phyloP scores from a whole-genome alignment of 2,797 vertebrate species.

The Periparus ater region DNA sequence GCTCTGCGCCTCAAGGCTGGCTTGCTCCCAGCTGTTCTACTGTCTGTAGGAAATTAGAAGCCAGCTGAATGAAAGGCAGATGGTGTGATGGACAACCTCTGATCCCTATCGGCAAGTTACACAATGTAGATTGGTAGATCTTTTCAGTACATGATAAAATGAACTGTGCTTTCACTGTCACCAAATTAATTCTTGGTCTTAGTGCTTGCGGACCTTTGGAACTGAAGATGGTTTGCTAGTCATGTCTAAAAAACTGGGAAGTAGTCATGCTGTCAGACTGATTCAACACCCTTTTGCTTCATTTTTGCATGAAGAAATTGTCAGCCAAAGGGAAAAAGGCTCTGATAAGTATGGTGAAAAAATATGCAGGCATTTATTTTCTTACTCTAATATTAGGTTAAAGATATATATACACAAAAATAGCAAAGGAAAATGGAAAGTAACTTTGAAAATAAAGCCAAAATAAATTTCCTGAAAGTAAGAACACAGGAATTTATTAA shows the following conservation, averaged over 20 bases:
- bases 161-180: not conserved
- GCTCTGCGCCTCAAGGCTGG: not conserved
- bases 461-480: not conserved
- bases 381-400: not conserved
- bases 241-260: not conserved
- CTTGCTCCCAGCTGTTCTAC: slow-evolving; percentile 31
- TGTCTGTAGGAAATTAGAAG: slow-evolving; percentile 30
- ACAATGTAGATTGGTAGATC: not conserved
- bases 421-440: not conserved
- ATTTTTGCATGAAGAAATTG: not conserved
- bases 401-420: not conserved
- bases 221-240: not conserved
- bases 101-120: slow-evolving; percentile 2
- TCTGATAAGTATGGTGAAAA: not conserved
- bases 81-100: slow-evolving; percentile 50
- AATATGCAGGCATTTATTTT: not conserved
- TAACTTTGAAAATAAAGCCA: not conserved
- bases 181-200: slow-evolving; percentile 21
- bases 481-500: not conserved
- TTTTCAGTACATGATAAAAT: slow-evolving; percentile 35
- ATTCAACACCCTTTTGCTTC: not conserved
- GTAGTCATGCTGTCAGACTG: not conserved
- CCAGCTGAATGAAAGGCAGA: slow-evolving; percentile 43
- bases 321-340: not conserved
- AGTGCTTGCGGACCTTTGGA: not conserved